phyloP scores from a whole-genome alignment of 2,797 vertebrate genomes.

The Poeciliopsis infans region DNA sequence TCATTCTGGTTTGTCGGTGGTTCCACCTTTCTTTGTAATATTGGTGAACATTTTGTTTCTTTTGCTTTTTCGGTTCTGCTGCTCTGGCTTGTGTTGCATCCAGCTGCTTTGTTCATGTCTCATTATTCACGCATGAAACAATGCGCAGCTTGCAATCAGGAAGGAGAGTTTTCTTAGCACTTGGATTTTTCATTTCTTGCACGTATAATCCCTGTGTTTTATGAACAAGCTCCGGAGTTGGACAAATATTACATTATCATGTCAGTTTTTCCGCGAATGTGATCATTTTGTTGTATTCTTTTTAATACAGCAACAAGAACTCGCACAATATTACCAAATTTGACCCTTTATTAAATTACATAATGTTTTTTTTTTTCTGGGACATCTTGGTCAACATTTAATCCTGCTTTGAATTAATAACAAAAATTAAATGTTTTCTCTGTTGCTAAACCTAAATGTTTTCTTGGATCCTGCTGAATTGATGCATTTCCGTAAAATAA shows the following conservation, averaged over 20 bases:
- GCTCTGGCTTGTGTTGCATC: conserved; percentile 36
- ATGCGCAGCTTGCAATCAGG: not conserved
- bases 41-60: not conserved
- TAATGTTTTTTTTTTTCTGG: not conserved
- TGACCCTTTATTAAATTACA: not conserved
- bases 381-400: not conserved
- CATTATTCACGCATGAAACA: conserved; percentile 41
- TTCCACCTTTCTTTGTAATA: not conserved
- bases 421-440: not conserved
- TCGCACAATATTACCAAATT: not conserved
- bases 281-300: not conserved
- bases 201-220: not conserved
- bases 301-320: not conserved
- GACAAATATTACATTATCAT: not conserved
- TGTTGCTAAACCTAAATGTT: not conserved
- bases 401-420: not conserved
- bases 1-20: not conserved
- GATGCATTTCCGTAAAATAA: not conserved
- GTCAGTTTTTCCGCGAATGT: not conserved
- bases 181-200: not conserved
- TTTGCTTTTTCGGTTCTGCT: not conserved
- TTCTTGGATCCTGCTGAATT: not conserved
- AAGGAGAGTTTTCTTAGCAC: not conserved
- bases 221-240: not conserved
- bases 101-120: conserved; percentile 43